Evolutionary conservation across 2,113 vertebrate species (phyloP).

Genomic region (Caranx melampygus): DNA sequence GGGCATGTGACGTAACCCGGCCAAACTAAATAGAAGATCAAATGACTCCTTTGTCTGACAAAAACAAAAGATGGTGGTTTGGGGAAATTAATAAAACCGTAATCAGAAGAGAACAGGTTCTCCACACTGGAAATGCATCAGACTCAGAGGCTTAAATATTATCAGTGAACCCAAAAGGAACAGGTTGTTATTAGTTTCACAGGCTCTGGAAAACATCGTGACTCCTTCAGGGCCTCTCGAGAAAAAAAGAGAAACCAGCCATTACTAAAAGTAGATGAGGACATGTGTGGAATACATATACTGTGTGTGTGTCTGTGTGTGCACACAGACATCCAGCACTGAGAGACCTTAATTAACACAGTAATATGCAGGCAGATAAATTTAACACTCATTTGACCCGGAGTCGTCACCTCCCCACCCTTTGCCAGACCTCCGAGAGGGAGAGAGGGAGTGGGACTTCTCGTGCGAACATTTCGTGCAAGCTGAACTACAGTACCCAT

Average conservation of each 20-base stretch:
- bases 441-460: not conserved
- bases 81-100: conserved; percentile 21
- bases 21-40: conserved; percentile 35
- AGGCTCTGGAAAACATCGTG: conserved; percentile 35
- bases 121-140: conserved; percentile 26
- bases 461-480: conserved; percentile 42
- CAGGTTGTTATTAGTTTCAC: conserved; percentile 49
- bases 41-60: conserved; percentile 2
- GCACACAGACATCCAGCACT: not conserved
- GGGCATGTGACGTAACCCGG: conserved; percentile 53
- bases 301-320: not conserved
- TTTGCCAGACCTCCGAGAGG: conserved; percentile 24
- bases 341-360: conserved; percentile 67
- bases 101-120: conserved; percentile 18
- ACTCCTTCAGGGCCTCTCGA: conserved; percentile 32
- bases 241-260: conserved; percentile 6
- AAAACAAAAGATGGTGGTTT: conserved; percentile 25
- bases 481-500: conserved; percentile 60
- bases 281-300: conserved; percentile 23
- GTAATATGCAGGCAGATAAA: conserved; percentile 46
- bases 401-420: conserved; percentile 45
- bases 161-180: conserved; percentile 28
- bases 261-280: conserved; percentile 22
- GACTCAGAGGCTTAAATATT: conserved; percentile 24
- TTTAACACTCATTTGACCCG: conserved; percentile 65